These are phyloP conservation scores for Sorex maritimensis DNA, from an alignment of 2,797 vertebrate species.

Conservation along the genomic window DNA sequence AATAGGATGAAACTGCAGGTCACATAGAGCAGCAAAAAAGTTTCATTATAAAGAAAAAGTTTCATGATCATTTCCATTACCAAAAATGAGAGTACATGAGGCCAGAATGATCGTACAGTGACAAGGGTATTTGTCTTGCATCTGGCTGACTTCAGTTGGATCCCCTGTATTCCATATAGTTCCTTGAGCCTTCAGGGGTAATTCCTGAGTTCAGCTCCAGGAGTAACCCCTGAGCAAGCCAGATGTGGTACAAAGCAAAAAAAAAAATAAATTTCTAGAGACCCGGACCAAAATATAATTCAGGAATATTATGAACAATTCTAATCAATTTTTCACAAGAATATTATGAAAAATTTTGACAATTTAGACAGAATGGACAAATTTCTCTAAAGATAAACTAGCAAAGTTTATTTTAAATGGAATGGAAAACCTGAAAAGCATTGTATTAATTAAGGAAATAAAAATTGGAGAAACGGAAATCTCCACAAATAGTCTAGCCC, in stretches of 20 bases:
- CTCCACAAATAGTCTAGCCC: not conserved
- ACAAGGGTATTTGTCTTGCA: too few relatives aligned
- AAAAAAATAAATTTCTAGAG: not conserved
- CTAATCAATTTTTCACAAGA: not conserved
- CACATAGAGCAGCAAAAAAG: constrained; percentile 3
- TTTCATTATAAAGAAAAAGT: not conserved
- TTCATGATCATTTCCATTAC: not conserved
- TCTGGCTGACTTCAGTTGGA: not conserved
- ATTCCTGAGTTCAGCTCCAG: too few relatives aligned
- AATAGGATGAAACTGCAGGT: not conserved
- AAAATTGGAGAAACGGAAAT: constrained; percentile 3
- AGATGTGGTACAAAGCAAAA: too few relatives aligned
- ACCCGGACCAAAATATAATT: not conserved
- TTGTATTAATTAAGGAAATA: not conserved
- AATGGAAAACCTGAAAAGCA: constrained; percentile 1
- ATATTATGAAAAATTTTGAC: not conserved
- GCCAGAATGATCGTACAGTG: too few relatives aligned
- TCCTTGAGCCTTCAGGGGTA: too few relatives aligned
- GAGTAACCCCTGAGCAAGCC: not conserved
- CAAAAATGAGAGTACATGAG: not conserved
- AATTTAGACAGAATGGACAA: constrained; percentile 14
- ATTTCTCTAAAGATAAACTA: constrained; percentile 20
- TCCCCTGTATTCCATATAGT: too few relatives aligned
- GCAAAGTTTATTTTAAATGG: constrained; percentile 52
- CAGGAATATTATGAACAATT: constrained; percentile 16